Evolutionary conservation across 2,113 vertebrate genomes (phyloP), one percentile per base, ranked within the genome.

Genomic region (Phalacrocorax pelagicus): DNA sequence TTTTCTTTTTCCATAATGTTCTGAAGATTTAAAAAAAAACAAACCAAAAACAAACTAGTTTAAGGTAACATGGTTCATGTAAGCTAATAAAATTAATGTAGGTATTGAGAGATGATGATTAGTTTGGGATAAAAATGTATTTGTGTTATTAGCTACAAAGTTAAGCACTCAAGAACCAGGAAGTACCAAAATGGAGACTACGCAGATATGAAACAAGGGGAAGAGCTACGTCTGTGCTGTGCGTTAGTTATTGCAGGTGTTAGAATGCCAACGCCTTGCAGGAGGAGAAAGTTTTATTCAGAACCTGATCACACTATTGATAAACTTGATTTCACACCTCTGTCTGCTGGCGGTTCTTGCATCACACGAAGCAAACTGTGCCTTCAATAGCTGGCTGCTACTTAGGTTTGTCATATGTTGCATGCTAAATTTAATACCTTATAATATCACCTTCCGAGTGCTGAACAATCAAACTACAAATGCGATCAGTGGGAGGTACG

Each of bases 131-230:
- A 27, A 59, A 81, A 70, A 40, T 13, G 0, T 52, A 5, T 44
- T 26, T 57, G 27, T 69, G 38, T 8, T 57, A n/a, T 42, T 54
- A 74, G 32, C 22, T 66, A 61, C 34, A 42, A 88, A 94, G n/a
- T 40, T 71, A 93, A 79, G 74, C 32, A 23, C 29, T 20, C 10
- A n/a, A 62, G 55, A 93, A 42, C 11, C 44, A 67, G 40, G 70
- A 86, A 75, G 58, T 1, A 40, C 13, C 26, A 65, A 65, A 87
- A 65, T 0, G 0, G 2, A 36, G 38, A 44, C 24, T 29, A 13
- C 1, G 6, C 15, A 81, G 40, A 59, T 4, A 20, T 2, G 40
- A 62, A 69, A 72, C 9, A 79, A 40, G 63, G n/a, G 19, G 38
- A 40, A 65, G 40, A 72, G 74, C 13, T 2, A 2, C 7, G 9